These are phyloP conservation scores for Sarcophaga carnaria DNA, from an alignment of 2,888 invertebrate species.

Conservation along the genomic window DNA sequence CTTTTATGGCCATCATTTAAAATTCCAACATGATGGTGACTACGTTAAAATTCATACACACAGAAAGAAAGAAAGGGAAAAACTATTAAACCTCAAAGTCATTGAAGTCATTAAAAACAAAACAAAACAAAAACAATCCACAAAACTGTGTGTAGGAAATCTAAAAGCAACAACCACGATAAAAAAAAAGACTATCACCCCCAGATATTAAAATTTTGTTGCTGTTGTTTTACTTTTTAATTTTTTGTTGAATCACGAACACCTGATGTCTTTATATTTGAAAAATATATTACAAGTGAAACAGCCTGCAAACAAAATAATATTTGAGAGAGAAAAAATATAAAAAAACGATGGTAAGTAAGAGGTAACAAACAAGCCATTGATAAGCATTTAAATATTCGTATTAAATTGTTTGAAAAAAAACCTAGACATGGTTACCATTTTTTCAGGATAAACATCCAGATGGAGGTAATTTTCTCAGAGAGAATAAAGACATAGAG, in stretches of 20 bases:
- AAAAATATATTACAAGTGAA: constrained; percentile 26
- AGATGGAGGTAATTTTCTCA: too few relatives aligned
- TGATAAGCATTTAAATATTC: constrained; percentile 48
- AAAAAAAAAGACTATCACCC: constrained; percentile 1
- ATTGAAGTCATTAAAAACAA: constrained; percentile 54
- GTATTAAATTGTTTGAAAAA: background rate
- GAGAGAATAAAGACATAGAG: too few relatives aligned
- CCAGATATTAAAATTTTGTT: constrained; percentile 23
- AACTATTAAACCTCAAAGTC: constrained; percentile 63
- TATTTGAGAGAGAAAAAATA: background rate
- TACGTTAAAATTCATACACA: constrained; percentile 2
- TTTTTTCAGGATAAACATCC: background rate
- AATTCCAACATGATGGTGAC: constrained; percentile 41
- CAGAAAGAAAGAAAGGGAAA: background rate
- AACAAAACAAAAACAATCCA: background rate
- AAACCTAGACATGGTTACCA: background rate
- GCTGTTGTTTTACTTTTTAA: constrained; percentile 44
- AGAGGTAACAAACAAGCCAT: constrained; percentile 37
- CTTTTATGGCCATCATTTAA: constrained; percentile 47
- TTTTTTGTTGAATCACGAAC: constrained; percentile 79
- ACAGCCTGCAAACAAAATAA: background rate
- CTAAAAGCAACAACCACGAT: constrained; percentile 1
- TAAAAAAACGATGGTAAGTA: background rate
- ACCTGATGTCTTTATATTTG: constrained; percentile 76
- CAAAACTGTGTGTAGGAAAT: background rate